Conservation (phyloP, 1,140 invertebrate genomes). For the Drosophila carrolli region DNA sequence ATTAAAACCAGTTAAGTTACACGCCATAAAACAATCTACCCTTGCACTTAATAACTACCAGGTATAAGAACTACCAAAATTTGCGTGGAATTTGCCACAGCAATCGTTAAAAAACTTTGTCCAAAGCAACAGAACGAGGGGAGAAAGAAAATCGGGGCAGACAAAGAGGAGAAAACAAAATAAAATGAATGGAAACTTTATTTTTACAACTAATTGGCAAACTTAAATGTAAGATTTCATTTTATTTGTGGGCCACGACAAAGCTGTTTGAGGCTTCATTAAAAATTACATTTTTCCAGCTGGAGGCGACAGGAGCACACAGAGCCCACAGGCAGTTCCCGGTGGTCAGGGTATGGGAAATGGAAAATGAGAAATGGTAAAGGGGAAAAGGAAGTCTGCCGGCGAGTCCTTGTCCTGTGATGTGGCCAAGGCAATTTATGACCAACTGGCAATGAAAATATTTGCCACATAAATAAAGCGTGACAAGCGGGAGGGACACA, state of each 20-base stretch:
- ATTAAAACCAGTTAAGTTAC: neutral
- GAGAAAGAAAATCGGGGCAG: neutral
- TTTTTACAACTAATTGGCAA: conserved; percentile 84
- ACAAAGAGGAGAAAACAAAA: conserved; percentile 33
- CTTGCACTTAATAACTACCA: neutral
- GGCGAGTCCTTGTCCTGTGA: conserved; percentile 2
- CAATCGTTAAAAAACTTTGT: conserved; percentile 74
- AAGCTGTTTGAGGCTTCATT: conserved; percentile 77
- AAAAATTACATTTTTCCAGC: conserved; percentile 72
- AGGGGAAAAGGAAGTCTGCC: conserved; percentile 1
- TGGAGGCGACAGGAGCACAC: conserved; percentile 40
- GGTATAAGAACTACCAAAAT: conserved; percentile 65
- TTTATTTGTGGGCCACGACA: conserved; percentile 69
- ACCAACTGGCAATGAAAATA: conserved; percentile 67
- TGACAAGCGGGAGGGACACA: conserved; percentile 57
- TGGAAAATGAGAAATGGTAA: neutral
- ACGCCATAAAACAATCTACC: conserved; percentile 15
- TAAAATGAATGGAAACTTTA: conserved; percentile 63
- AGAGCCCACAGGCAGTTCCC: neutral
- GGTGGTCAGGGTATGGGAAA: neutral
- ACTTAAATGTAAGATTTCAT: conserved; percentile 84
- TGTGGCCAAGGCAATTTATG: conserved; percentile 63
- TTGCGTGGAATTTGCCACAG: conserved; percentile 67
- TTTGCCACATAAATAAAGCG: conserved; percentile 76
- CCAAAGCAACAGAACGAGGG: conserved; percentile 1